Evolutionary conservation across 2,888 invertebrate species (phyloP).

Genomic region (Hirtodrosophila histrioides): DNA sequence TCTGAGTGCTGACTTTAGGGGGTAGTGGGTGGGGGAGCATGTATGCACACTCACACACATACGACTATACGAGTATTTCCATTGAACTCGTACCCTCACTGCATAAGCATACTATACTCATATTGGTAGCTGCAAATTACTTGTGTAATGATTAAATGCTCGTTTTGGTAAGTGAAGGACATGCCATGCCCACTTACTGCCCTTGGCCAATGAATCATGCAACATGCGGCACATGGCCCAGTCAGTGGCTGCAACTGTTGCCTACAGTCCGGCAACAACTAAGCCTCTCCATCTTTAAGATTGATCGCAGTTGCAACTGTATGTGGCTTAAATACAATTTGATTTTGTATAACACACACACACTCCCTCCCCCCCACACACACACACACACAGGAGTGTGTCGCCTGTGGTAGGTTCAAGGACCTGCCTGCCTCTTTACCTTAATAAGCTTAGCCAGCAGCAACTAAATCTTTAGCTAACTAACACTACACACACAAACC

Average conservation of each 20-base stretch:
- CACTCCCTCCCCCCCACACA: too few species aligned
- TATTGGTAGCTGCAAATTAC: slow-evolving; percentile 23
- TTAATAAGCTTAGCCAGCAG: slow-evolving; percentile 7
- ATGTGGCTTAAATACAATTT: slow-evolving; percentile 11
- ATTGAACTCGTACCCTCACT: too few species aligned
- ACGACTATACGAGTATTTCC: too few species aligned
- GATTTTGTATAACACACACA: background rate
- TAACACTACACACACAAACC: slow-evolving; percentile 3
- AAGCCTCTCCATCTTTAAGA: slow-evolving; percentile 6
- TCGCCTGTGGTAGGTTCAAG: slow-evolving; percentile 8
- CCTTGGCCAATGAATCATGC: slow-evolving; percentile 9
- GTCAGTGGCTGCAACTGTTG: background rate
- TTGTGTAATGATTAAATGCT: slow-evolving; percentile 37
- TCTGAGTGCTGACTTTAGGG: slow-evolving; percentile 1
- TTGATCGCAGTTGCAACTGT: slow-evolving; percentile 32
- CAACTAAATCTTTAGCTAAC: slow-evolving; percentile 30
- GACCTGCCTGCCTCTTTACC: slow-evolving; percentile 10
- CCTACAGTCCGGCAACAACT: background rate
- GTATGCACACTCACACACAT: too few species aligned
- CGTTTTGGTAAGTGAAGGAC: slow-evolving; percentile 16
- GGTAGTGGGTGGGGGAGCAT: background rate
- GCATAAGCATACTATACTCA: background rate
- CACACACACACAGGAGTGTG: background rate
- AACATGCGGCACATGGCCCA: background rate
- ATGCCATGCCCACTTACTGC: slow-evolving; percentile 18